Evolutionary conservation across 2,113 vertebrate species (phyloP).

Genomic region (Brachirus orientalis): DNA sequence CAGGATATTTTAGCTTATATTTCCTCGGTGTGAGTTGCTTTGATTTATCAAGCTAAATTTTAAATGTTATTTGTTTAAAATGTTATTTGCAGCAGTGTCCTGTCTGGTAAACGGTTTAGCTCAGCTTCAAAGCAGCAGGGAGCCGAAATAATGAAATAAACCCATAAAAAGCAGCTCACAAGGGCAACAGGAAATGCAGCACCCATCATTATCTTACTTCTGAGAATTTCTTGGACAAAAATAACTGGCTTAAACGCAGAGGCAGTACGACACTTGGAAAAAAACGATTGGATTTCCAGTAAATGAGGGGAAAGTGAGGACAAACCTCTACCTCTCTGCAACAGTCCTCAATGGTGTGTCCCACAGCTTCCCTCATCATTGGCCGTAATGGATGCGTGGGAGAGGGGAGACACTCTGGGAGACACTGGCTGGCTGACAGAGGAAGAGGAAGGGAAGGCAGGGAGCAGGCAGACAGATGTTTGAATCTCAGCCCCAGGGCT

Average conservation of each 20-base stretch:
- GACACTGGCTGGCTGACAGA: conserved; percentile 68
- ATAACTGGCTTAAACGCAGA: no score
- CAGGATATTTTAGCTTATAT: conserved; percentile 22
- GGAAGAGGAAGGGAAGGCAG: conserved; percentile 37
- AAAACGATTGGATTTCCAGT: no score
- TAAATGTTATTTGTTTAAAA: not conserved
- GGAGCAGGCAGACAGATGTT: conserved; percentile 73
- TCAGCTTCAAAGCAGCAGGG: conserved; percentile 35
- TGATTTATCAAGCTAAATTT: not conserved
- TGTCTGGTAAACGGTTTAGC: conserved; percentile 21
- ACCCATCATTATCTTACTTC: conserved; percentile 16
- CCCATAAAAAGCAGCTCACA: conserved; percentile 20
- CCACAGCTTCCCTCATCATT: conserved; percentile 55
- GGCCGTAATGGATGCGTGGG: conserved; percentile 51
- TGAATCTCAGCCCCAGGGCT: conserved; percentile 68
- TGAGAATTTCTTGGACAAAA: conserved; percentile 7
- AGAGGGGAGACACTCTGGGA: conserved; percentile 58
- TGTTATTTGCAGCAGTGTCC: not conserved
- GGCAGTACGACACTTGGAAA: conserved; percentile 2
- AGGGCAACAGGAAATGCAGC: not conserved
- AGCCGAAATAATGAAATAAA: conserved; percentile 39
- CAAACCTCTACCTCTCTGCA: not conserved
- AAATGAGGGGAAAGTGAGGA: not conserved
- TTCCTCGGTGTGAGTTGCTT: not conserved
- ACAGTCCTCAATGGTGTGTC: conserved; percentile 9